phyloP scores from a whole-genome alignment of 2,797 vertebrate genomes.

The Lerista edwardsae region DNA sequence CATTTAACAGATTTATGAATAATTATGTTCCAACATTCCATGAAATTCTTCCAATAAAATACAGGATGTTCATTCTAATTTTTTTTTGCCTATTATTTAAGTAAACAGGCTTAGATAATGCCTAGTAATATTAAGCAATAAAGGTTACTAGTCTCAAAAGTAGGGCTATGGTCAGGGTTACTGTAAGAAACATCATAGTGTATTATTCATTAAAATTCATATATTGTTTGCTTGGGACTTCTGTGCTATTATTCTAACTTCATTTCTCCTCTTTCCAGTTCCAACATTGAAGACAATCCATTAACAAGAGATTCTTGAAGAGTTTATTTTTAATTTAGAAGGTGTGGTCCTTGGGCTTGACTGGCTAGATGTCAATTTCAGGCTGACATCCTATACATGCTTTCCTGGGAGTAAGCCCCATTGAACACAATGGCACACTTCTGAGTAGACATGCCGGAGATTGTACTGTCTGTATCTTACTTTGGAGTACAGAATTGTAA shows the following conservation, averaged over 20 bases:
- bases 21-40: constrained; percentile 1
- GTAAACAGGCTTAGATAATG: constrained; percentile 1
- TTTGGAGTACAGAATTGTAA: neutral
- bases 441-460: too few relatives aligned
- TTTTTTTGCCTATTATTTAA: constrained; percentile 18
- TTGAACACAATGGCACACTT: too few relatives aligned
- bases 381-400: too few relatives aligned
- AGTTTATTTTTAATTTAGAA: constrained; percentile 5
- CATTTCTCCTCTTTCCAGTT: neutral
- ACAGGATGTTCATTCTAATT: constrained; percentile 9
- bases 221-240: neutral
- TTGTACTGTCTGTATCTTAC: neutral
- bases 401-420: too few relatives aligned
- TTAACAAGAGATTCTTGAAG: neutral
- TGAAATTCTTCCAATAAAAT: constrained; percentile 12
- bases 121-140: constrained; percentile 2
- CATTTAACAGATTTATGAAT: constrained; percentile 5
- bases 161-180: neutral
- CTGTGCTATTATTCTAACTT: neutral
- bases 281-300: neutral
- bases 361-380: neutral
- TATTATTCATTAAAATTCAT: constrained; percentile 10
- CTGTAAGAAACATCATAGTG: neutral
- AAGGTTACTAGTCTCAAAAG: constrained; percentile 1
- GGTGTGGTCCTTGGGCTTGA: neutral